Percentiles rank a stretch among this genome's conserved stretches.
Evolutionary conservation across 2,888 invertebrate genomes (phyloP).

Genomic region (Cheilosia grossa): DNA sequence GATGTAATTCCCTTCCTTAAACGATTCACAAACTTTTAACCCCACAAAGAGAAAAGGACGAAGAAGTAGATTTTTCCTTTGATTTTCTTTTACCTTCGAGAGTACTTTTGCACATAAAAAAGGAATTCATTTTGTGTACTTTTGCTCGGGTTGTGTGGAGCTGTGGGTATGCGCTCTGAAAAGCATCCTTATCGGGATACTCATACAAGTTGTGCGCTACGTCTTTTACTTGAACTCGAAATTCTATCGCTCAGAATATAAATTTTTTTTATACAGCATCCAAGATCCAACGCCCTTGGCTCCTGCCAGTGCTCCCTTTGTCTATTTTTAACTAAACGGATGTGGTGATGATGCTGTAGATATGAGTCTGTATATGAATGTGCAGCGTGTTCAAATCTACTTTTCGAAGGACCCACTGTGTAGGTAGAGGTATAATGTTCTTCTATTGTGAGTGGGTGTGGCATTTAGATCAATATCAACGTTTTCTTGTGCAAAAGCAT

Average conservation of each 20-base stretch:
- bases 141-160: slow-evolving; percentile 14
- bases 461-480: slow-evolving; percentile 70
- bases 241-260: slow-evolving; percentile 49
- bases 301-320: slow-evolving; percentile 30
- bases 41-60: slow-evolving; percentile 12
- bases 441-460: slow-evolving; percentile 62
- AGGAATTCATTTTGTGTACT: slow-evolving; percentile 28
- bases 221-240: slow-evolving; percentile 61
- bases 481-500: slow-evolving; percentile 52
- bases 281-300: neutral
- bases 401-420: slow-evolving; percentile 26
- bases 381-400: slow-evolving; percentile 43
- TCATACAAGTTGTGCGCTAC: slow-evolving; percentile 24
- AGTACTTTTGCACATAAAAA: slow-evolving; percentile 11
- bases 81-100: slow-evolving; percentile 36
- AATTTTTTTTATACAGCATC: slow-evolving; percentile 33
- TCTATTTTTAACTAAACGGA: slow-evolving; percentile 55
- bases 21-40: slow-evolving; percentile 57
- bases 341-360: slow-evolving; percentile 36
- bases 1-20: slow-evolving; percentile 60
- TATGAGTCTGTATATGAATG: neutral
- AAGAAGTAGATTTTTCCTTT: slow-evolving; percentile 12
- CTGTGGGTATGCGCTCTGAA: slow-evolving; percentile 35
- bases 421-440: neutral
- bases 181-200: slow-evolving; percentile 54